These are phyloP conservation scores for Tetheella fluctuosa DNA, from an alignment of 2,888 invertebrate genomes.

Conservation along the genomic window DNA sequence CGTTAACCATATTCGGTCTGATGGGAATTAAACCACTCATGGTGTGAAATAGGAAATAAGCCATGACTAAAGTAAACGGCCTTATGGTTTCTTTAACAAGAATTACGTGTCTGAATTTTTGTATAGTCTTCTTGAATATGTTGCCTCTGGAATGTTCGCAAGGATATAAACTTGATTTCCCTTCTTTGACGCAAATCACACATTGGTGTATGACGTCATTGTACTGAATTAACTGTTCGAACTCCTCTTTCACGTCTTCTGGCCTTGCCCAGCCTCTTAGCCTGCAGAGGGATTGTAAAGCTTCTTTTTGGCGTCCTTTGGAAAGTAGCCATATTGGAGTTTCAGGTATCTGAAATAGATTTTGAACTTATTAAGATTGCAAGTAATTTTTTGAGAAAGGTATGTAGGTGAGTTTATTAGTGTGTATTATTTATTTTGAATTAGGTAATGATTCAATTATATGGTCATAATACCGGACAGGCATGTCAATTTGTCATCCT, in stretches of 20 bases:
- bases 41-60: conserved; percentile 81
- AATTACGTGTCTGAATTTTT: conserved; percentile 66
- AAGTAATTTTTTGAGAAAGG: too few relatives aligned
- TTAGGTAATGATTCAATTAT: too few relatives aligned
- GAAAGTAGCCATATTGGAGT: conserved; percentile 85
- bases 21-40: conserved; percentile 78
- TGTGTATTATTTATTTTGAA: too few relatives aligned
- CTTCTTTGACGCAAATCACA: conserved; percentile 62
- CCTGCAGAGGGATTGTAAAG: conserved; percentile 79
- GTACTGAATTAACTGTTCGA: conserved; percentile 74
- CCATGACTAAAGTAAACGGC: conserved; percentile 78
- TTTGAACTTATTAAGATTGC: too few relatives aligned
- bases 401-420: too few relatives aligned
- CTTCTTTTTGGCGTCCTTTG: conserved; percentile 81
- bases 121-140: conserved; percentile 49
- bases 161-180: conserved; percentile 36
- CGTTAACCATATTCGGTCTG: conserved; percentile 83
- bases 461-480: too few relatives aligned
- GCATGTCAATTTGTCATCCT: too few relatives aligned
- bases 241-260: conserved; percentile 79
- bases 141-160: conserved; percentile 59
- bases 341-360: conserved; percentile 78
- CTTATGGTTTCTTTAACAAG: conserved; percentile 80
- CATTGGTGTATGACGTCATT: conserved; percentile 65
- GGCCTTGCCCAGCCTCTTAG: conserved; percentile 83